Percentiles rank a stretch among this genome's conserved stretches.
These are phyloP conservation scores for Excalfactoria chinensis DNA, from an alignment of 2,113 vertebrate genomes.

Conservation along the genomic window DNA sequence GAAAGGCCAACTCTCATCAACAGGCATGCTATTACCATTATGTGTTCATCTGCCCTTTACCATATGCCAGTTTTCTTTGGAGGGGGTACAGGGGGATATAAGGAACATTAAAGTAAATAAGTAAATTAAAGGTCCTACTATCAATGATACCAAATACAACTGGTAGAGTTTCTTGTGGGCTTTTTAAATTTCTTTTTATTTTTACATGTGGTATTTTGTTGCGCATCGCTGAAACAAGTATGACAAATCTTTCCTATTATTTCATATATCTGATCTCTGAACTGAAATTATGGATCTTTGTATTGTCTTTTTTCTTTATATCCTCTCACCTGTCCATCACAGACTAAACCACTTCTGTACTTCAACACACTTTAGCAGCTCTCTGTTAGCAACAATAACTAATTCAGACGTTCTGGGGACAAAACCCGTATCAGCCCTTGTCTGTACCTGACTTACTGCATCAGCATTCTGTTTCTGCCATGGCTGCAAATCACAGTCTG, in stretches of 20 bases:
- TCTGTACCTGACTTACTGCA: not conserved
- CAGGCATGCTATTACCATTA: rapidly evolving
- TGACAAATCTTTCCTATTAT: not conserved
- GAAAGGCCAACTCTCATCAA: not conserved
- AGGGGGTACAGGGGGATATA: not conserved
- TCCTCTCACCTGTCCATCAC: not conserved
- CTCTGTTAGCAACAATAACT: not conserved
- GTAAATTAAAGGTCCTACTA: not conserved
- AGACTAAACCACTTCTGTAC: not conserved
- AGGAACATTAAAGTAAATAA: not conserved
- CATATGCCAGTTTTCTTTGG: not conserved
- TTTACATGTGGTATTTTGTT: too few relatives aligned
- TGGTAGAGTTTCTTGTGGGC: too few relatives aligned
- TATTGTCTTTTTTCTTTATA: not conserved
- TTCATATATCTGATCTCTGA: not conserved
- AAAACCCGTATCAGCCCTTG: not conserved
- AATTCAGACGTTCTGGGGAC: not conserved
- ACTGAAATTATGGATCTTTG: not conserved
- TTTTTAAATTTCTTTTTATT: too few relatives aligned
- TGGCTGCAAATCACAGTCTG: rapidly evolving
- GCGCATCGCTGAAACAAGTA: too few relatives aligned
- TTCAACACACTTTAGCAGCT: not conserved
- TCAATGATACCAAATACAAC: too few relatives aligned
- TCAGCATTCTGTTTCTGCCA: not conserved
- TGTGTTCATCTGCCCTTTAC: not conserved